Evolutionary conservation across 1,140 invertebrate genomes (phyloP), one percentile per base, ranked within the genome.

Genomic region (Drosophila littoralis): DNA sequence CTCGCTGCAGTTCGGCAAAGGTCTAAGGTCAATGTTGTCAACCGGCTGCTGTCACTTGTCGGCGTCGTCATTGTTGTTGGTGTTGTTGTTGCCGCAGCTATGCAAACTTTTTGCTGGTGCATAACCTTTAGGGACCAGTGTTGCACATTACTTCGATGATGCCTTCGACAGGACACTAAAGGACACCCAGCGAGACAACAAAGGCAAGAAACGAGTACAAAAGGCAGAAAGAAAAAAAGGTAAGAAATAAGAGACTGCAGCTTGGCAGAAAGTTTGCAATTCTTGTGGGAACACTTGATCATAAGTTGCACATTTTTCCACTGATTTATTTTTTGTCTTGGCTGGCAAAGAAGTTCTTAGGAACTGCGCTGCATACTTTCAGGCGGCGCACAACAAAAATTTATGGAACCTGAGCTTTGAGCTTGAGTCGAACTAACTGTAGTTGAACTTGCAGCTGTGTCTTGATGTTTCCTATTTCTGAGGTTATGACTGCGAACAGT

Each of bases 231-330:
- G 65, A 46, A 45, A 32, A 32, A 33, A 1, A 32, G 2, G 17
- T 4, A 28, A 57, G 43, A 17, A 17, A 42, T n/a, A 13, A 71
- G n/a, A 40, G 4, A 65, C 51, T 55, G 17, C 35, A 52, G 45
- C 73, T 46, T 72, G 50, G 69, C 70, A 38, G 48, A 86, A 89
- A 88, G 80, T 88, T 88, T 78, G 84, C 80, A 89, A 88, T 89
- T 84, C 84, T 89, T 88, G 84, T 88, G 84, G 84, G 84, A 88
- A 84, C 84, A 88, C 84, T 88, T 89, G 84, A 89, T 88, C 84
- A 88, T 89, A 88, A 88, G 84, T 80, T 88, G 80, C 77, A 84
- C 66, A 88, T 88, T 88, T 76, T 88, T 74, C 22, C 76, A 84
- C 80, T 84, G 80, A 88, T 88, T 89, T 88, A 88, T 89, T 81